phyloP scores from a whole-genome alignment of 2,113 vertebrate species.

The Anarhynchus alexandrinus region DNA sequence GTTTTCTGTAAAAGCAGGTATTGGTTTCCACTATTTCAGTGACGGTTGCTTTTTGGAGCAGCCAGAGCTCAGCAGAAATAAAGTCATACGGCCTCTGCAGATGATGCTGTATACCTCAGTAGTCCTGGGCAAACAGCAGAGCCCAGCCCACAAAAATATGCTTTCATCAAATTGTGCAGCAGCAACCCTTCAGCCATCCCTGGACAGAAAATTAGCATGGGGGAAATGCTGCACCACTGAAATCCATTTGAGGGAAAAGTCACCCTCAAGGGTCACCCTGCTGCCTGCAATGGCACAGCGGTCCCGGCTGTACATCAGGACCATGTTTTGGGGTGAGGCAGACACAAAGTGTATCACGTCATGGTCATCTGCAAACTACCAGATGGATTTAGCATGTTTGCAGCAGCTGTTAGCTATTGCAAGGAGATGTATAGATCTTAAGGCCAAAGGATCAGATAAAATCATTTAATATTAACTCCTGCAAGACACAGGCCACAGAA shows the following conservation, averaged over 20 bases:
- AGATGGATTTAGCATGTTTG: not conserved
- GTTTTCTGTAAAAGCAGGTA: not conserved
- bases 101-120: not conserved
- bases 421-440: not conserved
- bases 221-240: not conserved
- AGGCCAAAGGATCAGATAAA: slow-evolving; percentile 9
- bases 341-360: not conserved
- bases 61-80: not conserved
- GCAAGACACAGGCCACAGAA: not conserved
- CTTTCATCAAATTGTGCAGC: not conserved
- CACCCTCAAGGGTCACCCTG: not conserved
- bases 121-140: not conserved
- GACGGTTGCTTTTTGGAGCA: not conserved
- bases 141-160: not conserved
- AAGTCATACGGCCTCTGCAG: not conserved
- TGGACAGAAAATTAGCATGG: not conserved
- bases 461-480: not conserved
- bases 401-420: not conserved
- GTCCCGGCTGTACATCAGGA: rapidly evolving
- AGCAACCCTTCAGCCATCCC: not conserved
- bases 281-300: not conserved
- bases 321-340: rapidly evolving
- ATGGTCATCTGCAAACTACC: not conserved
- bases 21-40: not conserved
- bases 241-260: not conserved